Evolutionary conservation across 2,113 vertebrate genomes (phyloP), one percentile per base, ranked within the genome.

Genomic region (Aramus guarauna): DNA sequence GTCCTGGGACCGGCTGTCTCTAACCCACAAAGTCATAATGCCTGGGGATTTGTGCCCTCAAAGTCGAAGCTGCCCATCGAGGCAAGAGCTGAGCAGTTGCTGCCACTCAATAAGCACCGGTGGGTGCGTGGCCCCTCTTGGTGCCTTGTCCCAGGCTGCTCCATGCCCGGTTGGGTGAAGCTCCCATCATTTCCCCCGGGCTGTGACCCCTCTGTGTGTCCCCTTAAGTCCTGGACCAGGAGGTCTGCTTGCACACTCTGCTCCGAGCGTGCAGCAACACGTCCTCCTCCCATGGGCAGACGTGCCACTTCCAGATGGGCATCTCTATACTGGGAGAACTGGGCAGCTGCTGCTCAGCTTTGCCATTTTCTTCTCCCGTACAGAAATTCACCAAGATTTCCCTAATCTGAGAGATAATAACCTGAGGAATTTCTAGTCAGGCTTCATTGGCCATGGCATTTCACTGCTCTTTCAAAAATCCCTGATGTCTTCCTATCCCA

Each of bases 391-490:
- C 72, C 22, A 32, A 71, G 85, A 91, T 96, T 91, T 94, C 69
- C 90, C 50, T 82, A 91, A 96, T 88, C 92, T 76, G 60, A 82
- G 95, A 94, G 87, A 96, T 95, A 94, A 95, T 94, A 94, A 94
- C 93, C 87, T 90, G 68, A 96, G 85, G 89, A 94, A 93, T 91
- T 95, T 78, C 90, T 34, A 85, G 96, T 96, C 94, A 95, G 79
- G 94, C 93, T 96, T 94, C 97, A 85, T 71, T 93, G 95, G 90
- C 90, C 84, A 53, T 95, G 97, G 94, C 95, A 96, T 97, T 97
- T 94, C 77, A 64, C 45, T 95, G 92, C 92, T 97, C 96, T 96
- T 94, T 88, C 83, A 88, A 76, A 94, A 96, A 81, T 69, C 94
- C 87, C 94, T 56, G 77, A 78, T 90, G 95, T 78, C 94, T 94